Evolutionary conservation across 1,140 invertebrate genomes (phyloP).

Genomic region (Scaptomyza montana): DNA sequence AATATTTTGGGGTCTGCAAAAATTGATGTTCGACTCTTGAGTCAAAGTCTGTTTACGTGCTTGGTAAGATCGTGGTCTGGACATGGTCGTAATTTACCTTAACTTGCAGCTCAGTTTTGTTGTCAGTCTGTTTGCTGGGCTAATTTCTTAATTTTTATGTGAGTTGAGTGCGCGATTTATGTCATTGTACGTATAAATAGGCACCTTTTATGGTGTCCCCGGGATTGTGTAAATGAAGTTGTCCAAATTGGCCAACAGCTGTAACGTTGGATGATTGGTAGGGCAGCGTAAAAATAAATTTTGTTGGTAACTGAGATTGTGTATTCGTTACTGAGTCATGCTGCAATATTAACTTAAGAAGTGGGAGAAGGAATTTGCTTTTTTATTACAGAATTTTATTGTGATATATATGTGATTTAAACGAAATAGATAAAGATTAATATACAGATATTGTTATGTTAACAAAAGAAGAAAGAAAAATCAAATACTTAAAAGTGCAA

Average conservation of each 20-base stretch:
- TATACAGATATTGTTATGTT: too few relatives aligned
- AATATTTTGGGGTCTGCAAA: constrained; percentile 4
- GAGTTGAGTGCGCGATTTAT: constrained; percentile 69
- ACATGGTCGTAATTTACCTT: constrained; percentile 56
- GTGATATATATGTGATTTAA: too few relatives aligned
- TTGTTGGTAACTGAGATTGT: neutral
- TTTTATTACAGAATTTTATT: too few relatives aligned
- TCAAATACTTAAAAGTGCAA: too few relatives aligned
- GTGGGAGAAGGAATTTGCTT: too few relatives aligned
- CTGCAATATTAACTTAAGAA: neutral
- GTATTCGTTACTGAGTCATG: neutral
- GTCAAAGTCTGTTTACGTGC: constrained; percentile 41
- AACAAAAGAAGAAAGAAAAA: too few relatives aligned
- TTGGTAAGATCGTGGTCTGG: constrained; percentile 10
- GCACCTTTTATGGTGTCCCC: constrained; percentile 58
- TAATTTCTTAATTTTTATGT: constrained; percentile 82
- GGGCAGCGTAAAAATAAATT: neutral
- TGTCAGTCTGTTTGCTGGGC: constrained; percentile 46
- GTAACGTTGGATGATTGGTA: neutral
- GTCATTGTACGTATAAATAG: constrained; percentile 48
- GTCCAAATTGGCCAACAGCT: constrained; percentile 26
- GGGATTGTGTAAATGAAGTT: constrained; percentile 61
- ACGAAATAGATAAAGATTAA: too few relatives aligned
- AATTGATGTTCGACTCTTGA: constrained; percentile 4
- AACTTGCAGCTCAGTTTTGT: neutral